Evolutionary conservation across 2,888 invertebrate species (phyloP).

Genomic region (Melinaea menophilus): DNA sequence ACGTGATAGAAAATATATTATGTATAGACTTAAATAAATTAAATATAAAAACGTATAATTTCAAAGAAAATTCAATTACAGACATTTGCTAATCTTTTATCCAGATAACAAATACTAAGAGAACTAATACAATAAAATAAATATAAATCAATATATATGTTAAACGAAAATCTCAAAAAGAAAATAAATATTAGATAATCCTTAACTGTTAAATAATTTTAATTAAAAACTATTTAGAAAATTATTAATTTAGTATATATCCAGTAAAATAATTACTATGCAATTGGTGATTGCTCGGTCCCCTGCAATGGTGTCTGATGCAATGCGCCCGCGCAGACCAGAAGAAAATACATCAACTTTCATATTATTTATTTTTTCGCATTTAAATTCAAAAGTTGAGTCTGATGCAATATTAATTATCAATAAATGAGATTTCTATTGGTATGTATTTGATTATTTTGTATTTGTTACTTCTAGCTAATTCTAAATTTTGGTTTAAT

Average conservation of each 20-base stretch:
- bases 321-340: slow-evolving; percentile 14
- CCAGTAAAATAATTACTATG: slow-evolving; percentile 21
- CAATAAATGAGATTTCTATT: not conserved
- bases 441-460: not conserved
- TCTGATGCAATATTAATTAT: slow-evolving; percentile 16
- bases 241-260: slow-evolving; percentile 12
- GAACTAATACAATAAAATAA: no score
- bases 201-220: not conserved
- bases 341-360: slow-evolving; percentile 5
- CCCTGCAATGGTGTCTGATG: slow-evolving; percentile 36
- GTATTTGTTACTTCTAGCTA: no score
- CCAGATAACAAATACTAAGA: no score
- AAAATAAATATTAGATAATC: not conserved
- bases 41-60: not conserved
- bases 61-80: no score
- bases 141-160: no score
- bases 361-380: not conserved
- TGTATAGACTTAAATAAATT: slow-evolving; percentile 1
- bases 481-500: no score
- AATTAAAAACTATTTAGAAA: slow-evolving; percentile 8
- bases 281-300: slow-evolving; percentile 19
- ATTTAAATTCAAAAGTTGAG: slow-evolving; percentile 7
- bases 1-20: not conserved
- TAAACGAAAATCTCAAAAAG: no score
- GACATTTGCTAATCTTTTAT: no score